Evolutionary conservation across 1,140 invertebrate genomes (phyloP).

Genomic region (Drosophila nannoptera): DNA sequence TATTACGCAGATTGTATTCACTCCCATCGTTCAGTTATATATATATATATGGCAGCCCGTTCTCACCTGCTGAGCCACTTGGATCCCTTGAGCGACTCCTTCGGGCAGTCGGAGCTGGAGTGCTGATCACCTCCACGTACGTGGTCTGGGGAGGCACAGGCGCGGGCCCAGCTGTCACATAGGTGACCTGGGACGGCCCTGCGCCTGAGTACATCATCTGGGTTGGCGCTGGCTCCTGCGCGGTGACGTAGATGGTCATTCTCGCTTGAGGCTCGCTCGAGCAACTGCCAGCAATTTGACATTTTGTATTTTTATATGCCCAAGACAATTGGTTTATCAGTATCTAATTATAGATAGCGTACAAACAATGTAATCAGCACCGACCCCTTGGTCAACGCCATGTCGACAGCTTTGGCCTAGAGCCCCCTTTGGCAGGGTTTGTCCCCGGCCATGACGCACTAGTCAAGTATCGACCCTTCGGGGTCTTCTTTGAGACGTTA

Average conservation of each 20-base stretch:
- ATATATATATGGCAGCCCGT: no score
- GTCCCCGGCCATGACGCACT: neutral
- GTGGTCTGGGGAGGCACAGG: conserved; percentile 9
- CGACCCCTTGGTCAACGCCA: conserved; percentile 1
- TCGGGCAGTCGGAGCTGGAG: neutral
- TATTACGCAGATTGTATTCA: no score
- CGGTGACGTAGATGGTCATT: conserved; percentile 17
- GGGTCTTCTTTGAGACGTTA: no score
- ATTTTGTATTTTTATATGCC: conserved; percentile 13
- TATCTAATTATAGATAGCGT: conserved; percentile 40
- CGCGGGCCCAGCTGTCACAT: conserved; percentile 1
- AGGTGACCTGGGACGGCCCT: neutral
- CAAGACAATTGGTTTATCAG: conserved; percentile 15
- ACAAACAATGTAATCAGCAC: conserved; percentile 22
- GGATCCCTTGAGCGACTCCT: neutral
- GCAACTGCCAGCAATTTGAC: conserved; percentile 17
- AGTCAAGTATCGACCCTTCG: no score
- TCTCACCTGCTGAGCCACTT: conserved; percentile 8
- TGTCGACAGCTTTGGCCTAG: conserved; percentile 5
- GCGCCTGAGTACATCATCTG: conserved; percentile 1
- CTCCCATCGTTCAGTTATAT: no score
- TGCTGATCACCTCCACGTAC: conserved; percentile 10
- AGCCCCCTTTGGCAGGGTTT: neutral
- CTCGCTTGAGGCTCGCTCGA: conserved; percentile 14
- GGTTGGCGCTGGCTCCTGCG: neutral